Base-by-base conservation (phyloP, 2,888 invertebrate species). In the Leptogaster cylindrica region DNA sequence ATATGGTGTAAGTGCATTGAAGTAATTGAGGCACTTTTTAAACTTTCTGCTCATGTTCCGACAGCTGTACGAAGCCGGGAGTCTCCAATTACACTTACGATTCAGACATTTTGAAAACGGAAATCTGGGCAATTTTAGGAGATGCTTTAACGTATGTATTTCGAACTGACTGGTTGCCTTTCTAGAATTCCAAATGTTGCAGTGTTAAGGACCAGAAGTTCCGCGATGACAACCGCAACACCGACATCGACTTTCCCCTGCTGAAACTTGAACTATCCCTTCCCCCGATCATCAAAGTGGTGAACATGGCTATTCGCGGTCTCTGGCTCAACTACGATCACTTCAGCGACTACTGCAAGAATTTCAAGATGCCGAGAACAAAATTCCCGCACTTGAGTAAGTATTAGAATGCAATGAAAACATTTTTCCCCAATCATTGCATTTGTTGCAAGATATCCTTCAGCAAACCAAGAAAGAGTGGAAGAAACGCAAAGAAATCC, bases 251-350 rank as follows among this genome's bases (percentile, higher is more conserved):
- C 12, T 84, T 84, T 71, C 76, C 80, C 1, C 75, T 79, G 8
- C 75, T 84, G 68, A 76, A 80, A 41, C 75, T 84, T 73, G 76
- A 78, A 61, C 77, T 84, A 1, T 75, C 81, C 0, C 75, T 84
- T 61, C 85, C 85, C 0, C 74, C 76, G 3, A 75, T 75, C 0
- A 77, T 85, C 1, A 77, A 80, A 33, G 75, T 82, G 5, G 79
- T 79, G 51, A 79, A 77, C 41, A 78, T 81, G 20, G 83, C 83
- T 0, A 73, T 85, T 20, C 77, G 85, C 18, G 82, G 79, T 1
- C 77, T 85, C 70, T 84, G 84, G 78, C 72, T 84, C 3, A 82
- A 78, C 68, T 85, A 84, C 72, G 84, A 85, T 72, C 85, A 85
- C 73, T 78, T 84, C 41, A 85, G 84, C 71, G 84, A 85, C 72